phyloP scores from a whole-genome alignment of 2,113 vertebrate species.

The Alectura lathami region DNA sequence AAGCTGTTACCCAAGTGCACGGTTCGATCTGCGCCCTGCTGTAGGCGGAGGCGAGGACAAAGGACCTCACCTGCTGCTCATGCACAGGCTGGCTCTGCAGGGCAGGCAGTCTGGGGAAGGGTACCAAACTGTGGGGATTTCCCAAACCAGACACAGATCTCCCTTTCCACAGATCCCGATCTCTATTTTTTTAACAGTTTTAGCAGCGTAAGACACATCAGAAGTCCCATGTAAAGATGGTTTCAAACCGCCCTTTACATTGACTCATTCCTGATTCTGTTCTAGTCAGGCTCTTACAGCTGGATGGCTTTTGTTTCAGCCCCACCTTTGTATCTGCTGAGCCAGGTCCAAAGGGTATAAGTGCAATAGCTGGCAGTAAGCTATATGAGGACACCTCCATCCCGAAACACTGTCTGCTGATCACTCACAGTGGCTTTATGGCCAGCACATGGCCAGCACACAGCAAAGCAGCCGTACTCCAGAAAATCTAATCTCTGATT shows the following conservation, averaged over 20 bases:
- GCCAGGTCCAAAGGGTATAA: background rate
- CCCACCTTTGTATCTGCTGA: background rate
- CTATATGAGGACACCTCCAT: background rate
- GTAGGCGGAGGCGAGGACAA: background rate
- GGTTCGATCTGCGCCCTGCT: background rate
- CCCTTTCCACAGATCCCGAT: background rate
- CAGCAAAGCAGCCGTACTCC: background rate
- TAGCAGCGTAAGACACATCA: background rate
- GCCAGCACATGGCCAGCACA: accelerated
- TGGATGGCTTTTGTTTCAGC: background rate
- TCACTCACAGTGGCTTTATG: background rate
- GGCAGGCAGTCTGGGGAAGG: background rate
- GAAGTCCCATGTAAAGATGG: background rate
- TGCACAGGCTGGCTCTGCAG: background rate
- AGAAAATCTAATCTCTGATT: background rate
- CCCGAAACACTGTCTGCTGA: background rate
- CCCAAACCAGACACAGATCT: background rate
- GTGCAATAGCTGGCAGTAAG: background rate
- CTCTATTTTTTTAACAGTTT: background rate
- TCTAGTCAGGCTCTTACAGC: background rate
- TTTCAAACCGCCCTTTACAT: background rate
- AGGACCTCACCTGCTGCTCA: background rate
- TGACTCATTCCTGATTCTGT: background rate
- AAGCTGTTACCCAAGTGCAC: background rate
- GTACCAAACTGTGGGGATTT: background rate